phyloP scores from a whole-genome alignment of 2,113 vertebrate genomes.

The Meriones unguiculatus region DNA sequence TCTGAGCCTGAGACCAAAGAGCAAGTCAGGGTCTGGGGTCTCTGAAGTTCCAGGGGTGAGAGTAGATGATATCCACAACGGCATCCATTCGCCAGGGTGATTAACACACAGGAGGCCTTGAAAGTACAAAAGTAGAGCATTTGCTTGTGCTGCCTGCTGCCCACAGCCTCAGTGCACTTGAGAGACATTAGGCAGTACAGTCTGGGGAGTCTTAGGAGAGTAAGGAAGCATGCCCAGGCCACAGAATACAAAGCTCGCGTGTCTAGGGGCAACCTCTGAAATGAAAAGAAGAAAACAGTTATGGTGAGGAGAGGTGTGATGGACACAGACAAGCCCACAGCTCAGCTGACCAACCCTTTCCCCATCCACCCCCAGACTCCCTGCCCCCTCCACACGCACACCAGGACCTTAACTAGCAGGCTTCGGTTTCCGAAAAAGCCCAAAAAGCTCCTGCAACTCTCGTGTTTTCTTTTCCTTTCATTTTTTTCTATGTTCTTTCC shows the following conservation, averaged over 20 bases:
- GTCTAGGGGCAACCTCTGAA: background rate
- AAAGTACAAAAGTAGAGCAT: background rate
- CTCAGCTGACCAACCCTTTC: background rate
- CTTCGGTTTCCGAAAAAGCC: background rate
- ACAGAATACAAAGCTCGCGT: background rate
- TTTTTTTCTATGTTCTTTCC: background rate
- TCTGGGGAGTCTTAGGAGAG: no score
- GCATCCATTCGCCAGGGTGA: background rate
- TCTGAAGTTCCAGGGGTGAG: background rate
- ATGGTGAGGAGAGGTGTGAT: background rate
- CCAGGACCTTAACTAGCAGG: background rate
- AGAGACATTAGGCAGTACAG: background rate
- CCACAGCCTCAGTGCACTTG: no score
- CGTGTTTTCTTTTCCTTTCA: background rate
- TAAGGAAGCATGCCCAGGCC: background rate
- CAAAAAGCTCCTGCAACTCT: background rate
- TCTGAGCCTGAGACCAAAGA: background rate
- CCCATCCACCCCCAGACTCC: no score
- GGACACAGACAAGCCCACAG: background rate
- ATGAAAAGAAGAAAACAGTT: no score
- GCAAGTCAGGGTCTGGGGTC: background rate
- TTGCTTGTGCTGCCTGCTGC: background rate
- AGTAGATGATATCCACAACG: background rate
- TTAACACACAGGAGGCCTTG: background rate
- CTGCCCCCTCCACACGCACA: no score